Evolutionary conservation across 1,140 invertebrate genomes (phyloP).

Genomic region (Panagrolaimus sp.): DNA sequence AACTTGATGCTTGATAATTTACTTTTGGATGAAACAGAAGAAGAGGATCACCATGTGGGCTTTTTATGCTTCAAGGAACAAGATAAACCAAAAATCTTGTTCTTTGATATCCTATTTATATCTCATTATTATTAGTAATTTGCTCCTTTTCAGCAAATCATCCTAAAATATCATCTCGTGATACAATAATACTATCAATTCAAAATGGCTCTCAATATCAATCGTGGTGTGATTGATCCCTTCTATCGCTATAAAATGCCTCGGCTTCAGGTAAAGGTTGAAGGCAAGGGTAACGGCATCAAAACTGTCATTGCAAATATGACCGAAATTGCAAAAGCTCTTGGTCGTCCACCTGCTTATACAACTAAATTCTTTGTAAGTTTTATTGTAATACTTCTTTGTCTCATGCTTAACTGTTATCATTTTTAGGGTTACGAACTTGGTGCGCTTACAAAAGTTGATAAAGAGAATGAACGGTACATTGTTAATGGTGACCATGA

Average conservation of each 20-base stretch:
- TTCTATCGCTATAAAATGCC: slow-evolving; percentile 99
- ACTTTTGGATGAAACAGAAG: no score
- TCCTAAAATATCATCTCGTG: no score
- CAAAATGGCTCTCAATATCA: slow-evolving; percentile 73
- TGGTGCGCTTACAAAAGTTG: slow-evolving; percentile 95
- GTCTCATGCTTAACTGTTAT: no score
- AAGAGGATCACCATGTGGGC: no score
- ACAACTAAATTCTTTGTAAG: slow-evolving; percentile 93
- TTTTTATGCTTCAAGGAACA: no score
- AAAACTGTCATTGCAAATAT: slow-evolving; percentile 99
- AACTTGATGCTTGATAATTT: no score
- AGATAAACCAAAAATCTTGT: no score
- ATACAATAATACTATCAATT: no score
- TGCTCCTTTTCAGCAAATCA: no score
- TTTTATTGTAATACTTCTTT: no score
- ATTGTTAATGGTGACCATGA: slow-evolving; percentile 99
- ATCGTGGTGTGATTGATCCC: slow-evolving; percentile 88
- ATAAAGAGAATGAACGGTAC: slow-evolving; percentile 96
- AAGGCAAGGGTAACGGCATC: slow-evolving; percentile 93
- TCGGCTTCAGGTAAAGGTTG: slow-evolving; percentile 82
- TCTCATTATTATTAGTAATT: no score
- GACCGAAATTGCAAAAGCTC: slow-evolving; percentile 92
- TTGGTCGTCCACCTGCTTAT: slow-evolving; percentile 92
- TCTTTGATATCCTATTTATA: no score
- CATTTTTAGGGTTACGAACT: slow-evolving; percentile 82